These are phyloP conservation scores for Saccostrea echinata DNA, from an alignment of 1,140 invertebrate species.

Conservation along the genomic window DNA sequence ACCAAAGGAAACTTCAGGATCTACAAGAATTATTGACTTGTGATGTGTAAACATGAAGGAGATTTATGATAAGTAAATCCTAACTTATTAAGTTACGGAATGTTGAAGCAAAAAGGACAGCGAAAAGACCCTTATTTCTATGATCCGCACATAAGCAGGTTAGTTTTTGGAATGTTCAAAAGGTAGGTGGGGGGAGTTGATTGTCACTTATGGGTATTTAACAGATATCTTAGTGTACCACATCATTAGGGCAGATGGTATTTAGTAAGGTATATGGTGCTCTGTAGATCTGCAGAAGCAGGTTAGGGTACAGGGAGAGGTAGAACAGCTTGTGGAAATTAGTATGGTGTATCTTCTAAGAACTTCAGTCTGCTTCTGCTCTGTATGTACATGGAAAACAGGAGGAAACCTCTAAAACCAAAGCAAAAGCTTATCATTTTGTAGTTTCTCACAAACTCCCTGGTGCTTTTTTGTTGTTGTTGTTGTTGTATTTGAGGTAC, in stretches of 20 bases:
- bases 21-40: neutral
- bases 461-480: neutral
- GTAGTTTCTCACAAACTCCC: neutral
- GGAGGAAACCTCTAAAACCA: neutral
- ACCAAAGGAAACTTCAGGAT: neutral
- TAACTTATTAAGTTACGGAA: neutral
- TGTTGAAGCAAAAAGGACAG: conserved; percentile 37
- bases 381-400: neutral
- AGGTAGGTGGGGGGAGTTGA: neutral
- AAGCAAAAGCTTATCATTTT: neutral
- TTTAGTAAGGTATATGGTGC: neutral
- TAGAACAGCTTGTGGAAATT: neutral
- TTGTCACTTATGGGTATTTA: too few relatives aligned
- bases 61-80: neutral
- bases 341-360: neutral
- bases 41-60: conserved; percentile 16
- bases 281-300: neutral
- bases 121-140: conserved; percentile 73
- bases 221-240: neutral
- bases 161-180: conserved; percentile 45
- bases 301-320: neutral
- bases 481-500: neutral
- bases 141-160: conserved; percentile 70
- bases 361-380: neutral
- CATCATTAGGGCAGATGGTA: neutral